These are phyloP conservation scores for Tetramorium simillimum DNA, from an alignment of 1,140 invertebrate genomes.

Conservation along the genomic window DNA sequence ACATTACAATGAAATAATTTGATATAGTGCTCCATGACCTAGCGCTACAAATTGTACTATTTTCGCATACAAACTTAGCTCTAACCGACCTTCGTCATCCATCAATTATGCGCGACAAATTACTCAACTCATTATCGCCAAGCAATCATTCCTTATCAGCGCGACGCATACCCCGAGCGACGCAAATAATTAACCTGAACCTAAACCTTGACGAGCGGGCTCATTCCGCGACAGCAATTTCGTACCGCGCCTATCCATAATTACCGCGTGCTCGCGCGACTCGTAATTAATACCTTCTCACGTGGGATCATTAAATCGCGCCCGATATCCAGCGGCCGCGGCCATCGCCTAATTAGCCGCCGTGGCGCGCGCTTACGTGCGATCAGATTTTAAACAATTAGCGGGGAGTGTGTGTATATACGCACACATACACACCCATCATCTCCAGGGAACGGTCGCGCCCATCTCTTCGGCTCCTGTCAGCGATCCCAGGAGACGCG, in stretches of 20 bases:
- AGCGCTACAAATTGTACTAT: background rate
- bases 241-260: constrained; percentile 55
- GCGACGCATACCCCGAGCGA: background rate
- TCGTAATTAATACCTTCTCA: constrained; percentile 57
- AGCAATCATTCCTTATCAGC: constrained; percentile 50
- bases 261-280: constrained; percentile 14
- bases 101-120: constrained; percentile 44
- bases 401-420: constrained; percentile 67
- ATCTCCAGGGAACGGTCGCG: constrained; percentile 80
- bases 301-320: constrained; percentile 59
- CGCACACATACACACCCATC: constrained; percentile 32
- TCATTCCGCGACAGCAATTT: constrained; percentile 53
- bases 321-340: constrained; percentile 34
- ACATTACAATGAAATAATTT: background rate
- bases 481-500: constrained; percentile 79
- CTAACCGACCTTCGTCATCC: constrained; percentile 13
- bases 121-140: constrained; percentile 40
- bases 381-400: constrained; percentile 85
- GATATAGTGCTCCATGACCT: background rate
- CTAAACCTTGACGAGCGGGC: constrained; percentile 17
- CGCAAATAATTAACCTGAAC: constrained; percentile 56
- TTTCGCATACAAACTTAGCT: background rate
- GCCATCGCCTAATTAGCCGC: constrained; percentile 56
- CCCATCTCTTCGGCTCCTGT: constrained; percentile 72
- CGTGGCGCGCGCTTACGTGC: constrained; percentile 56